A percentile compares a stretch with the other conserved stretches of the same genome.
Evolutionary conservation across 2,888 invertebrate genomes (phyloP).

Genomic region (Eupithecia insigniata): DNA sequence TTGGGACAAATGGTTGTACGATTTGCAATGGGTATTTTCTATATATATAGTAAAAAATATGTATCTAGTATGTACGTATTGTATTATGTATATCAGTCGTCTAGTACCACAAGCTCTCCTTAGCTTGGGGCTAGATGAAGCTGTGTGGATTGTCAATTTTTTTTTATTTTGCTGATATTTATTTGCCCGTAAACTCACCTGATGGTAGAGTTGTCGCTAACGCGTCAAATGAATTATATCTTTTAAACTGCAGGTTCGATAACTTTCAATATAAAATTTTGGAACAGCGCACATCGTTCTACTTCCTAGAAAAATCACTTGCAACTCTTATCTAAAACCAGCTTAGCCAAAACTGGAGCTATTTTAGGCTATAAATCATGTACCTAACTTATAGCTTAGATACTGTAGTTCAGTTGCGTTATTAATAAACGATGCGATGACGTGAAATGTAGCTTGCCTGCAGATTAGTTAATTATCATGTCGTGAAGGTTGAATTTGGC

Average conservation of each 20-base stretch:
- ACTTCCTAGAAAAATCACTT: neutral
- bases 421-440: constrained; percentile 68
- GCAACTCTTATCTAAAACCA: neutral
- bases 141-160: no score
- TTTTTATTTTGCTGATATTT: no score
- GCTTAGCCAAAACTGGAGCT: constrained; percentile 11
- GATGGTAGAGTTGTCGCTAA: no score
- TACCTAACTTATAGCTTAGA: constrained; percentile 54
- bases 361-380: constrained; percentile 59
- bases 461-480: constrained; percentile 37
- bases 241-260: neutral
- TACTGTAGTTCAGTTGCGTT: constrained; percentile 51
- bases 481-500: neutral
- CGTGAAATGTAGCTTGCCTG: constrained; percentile 59
- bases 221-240: no score
- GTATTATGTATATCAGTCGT: no score
- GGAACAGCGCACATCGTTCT: neutral
- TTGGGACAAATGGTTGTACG: no score
- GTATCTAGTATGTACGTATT: no score
- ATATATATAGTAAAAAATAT: no score
- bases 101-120: no score
- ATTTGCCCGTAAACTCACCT: no score
- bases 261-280: neutral
- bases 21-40: no score
- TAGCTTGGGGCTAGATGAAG: no score